Conservation (phyloP, 2,113 vertebrate species). For the Oophaga pumilio region DNA sequence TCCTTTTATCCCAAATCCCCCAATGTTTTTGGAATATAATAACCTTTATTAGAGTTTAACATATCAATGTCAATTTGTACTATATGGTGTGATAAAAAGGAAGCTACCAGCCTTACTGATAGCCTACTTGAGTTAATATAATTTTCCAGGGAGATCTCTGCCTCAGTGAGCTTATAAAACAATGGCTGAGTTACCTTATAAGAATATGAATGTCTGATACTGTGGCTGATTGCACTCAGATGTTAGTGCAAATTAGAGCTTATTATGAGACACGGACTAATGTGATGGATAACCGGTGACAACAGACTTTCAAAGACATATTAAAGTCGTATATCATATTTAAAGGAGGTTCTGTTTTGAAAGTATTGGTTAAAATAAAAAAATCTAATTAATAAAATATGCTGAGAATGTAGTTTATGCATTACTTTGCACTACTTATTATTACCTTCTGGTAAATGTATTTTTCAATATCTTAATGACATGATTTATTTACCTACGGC, state of each 20-base stretch:
- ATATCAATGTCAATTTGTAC: background rate
- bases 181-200: background rate
- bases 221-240: conserved; percentile 34
- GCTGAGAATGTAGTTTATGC: background rate
- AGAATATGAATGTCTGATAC: conserved; percentile 27
- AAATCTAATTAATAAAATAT: conserved; percentile 37
- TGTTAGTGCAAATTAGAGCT: conserved; percentile 33
- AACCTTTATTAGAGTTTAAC: background rate
- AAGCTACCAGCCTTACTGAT: background rate
- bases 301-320: conserved; percentile 36
- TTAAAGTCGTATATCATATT: conserved; percentile 47
- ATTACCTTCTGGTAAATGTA: conserved; percentile 15
- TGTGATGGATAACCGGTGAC: conserved; percentile 46
- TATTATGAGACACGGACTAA: conserved; percentile 19
- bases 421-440: background rate
- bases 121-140: conserved; percentile 10
- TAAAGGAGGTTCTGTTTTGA: conserved; percentile 10
- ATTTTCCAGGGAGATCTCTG: background rate
- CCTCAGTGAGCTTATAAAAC: conserved; percentile 29
- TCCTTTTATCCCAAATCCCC: too few species aligned
- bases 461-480: conserved; percentile 32
- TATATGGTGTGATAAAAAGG: background rate
- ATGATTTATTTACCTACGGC: conserved; percentile 43
- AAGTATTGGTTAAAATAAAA: conserved; percentile 13
- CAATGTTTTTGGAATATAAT: too few species aligned